Conservation (phyloP, 2,113 vertebrate genomes). For the Platanista minor region DNA sequence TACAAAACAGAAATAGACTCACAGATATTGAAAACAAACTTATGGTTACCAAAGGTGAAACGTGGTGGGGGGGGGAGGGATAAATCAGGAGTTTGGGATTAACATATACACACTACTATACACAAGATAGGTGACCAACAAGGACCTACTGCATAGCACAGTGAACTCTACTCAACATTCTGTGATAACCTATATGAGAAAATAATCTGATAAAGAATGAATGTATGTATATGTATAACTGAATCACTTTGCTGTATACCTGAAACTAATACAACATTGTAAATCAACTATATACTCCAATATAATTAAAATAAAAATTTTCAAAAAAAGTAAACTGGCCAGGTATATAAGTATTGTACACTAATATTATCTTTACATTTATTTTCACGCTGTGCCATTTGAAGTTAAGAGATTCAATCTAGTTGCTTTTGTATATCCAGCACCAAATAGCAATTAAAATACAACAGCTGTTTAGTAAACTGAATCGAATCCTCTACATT, state of each 20-base stretch:
- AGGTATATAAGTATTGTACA: background rate
- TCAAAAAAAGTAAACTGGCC: background rate
- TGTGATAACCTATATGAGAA: background rate
- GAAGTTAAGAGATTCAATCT: background rate
- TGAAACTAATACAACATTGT: background rate
- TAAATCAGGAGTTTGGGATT: background rate
- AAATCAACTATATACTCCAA: background rate
- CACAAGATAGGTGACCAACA: background rate
- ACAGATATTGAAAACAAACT: too few relatives aligned
- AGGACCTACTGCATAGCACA: background rate
- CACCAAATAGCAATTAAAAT: background rate
- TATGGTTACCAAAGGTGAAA: too few relatives aligned
- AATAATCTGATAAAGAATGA: background rate
- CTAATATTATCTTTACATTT: background rate
- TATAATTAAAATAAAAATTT: background rate
- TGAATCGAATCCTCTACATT: background rate
- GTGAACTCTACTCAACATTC: background rate
- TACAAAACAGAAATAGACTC: too few relatives aligned
- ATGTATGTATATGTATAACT: background rate
- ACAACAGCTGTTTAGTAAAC: background rate
- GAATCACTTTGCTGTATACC: background rate
- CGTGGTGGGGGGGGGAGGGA: fast-evolving
- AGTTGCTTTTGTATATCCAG: background rate
- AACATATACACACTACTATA: background rate
- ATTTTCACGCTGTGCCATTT: background rate